A percentile compares a stretch with the other conserved stretches of the same genome.
Evolutionary conservation across 2,113 vertebrate species (phyloP).

Genomic region (Eira barbara): DNA sequence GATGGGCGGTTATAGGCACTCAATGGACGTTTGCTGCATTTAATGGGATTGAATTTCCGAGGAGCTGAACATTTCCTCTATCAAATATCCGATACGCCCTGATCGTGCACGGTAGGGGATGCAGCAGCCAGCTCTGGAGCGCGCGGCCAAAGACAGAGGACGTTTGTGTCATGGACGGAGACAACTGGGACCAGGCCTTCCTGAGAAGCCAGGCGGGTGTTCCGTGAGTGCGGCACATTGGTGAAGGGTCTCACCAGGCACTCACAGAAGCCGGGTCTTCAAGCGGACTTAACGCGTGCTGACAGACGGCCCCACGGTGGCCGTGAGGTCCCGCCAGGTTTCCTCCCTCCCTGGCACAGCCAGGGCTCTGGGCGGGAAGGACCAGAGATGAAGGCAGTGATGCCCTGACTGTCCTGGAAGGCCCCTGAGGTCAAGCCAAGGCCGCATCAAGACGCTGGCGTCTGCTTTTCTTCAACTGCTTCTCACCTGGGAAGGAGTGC

Average conservation of each 20-base stretch:
- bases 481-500: rapidly evolving
- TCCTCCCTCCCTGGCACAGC: too few relatives aligned
- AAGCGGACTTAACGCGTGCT: rapidly evolving
- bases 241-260: background rate
- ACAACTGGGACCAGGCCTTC: rapidly evolving
- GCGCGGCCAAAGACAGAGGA: background rate
- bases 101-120: background rate
- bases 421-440: background rate
- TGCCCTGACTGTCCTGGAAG: rapidly evolving
- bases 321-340: rapidly evolving
- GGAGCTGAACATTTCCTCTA: background rate
- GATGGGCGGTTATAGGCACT: background rate
- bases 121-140: background rate
- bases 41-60: slow-evolving; percentile 54
- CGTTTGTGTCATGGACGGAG: background rate
- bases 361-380: background rate
- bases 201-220: background rate
- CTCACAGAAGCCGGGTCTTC: background rate
- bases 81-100: background rate
- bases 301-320: rapidly evolving
- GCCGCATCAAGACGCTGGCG: rapidly evolving
- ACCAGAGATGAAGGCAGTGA: rapidly evolving
- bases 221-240: background rate
- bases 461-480: background rate
- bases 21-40: background rate